Base-by-base conservation (phyloP, 1,140 invertebrate genomes). In the Scaptomyza montana region DNA sequence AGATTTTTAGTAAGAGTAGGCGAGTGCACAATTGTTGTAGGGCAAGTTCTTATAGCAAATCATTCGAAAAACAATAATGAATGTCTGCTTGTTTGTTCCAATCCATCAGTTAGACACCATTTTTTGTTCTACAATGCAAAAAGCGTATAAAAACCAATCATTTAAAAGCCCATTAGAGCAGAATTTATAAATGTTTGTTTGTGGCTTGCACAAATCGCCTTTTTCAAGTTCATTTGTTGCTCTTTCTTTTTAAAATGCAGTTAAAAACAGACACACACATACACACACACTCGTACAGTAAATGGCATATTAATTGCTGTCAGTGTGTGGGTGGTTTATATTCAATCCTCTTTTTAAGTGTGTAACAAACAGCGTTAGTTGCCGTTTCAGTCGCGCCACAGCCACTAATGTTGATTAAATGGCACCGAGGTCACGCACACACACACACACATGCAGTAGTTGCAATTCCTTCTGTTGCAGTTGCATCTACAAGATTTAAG, bases 361-460 rank as follows among this genome's bases (percentile, higher is more conserved):
- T 41, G 39, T 12, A 0, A 10, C 8, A 25, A 46, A 50, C 30
- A n/a, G 33, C 13, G 49, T 61, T 46, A 46, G 62, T 56, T 60
- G 13, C 49, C 21, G 41, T 61, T 73, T 41, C 41, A 41, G 49
- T 54, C 47, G 45, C 30, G 47, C 53, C 49, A 59, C 28, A 43
- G 65, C 56, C 80, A 85, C 80, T 84, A 84, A 84, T 84, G 80
- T 84, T 84, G 80, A 84, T 84, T 84, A 84, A 84, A 84, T 84
- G 76, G 80, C 64, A 53, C 39, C 62, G 59, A 57, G 78, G 69
- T 67, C 74, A 81, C 78, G 74, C 74, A 51, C 71, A 66, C 41
- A 50, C 45, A 53, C 28, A 55, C 75, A 61, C 79, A 84, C 50
- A 69, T 64, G 53, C 51, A 64, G 53, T 45, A 64, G 61, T 56